Evolutionary conservation across 2,888 invertebrate species (phyloP), one percentile per base, ranked within the genome.

Genomic region (Iselma pallidipennis): DNA sequence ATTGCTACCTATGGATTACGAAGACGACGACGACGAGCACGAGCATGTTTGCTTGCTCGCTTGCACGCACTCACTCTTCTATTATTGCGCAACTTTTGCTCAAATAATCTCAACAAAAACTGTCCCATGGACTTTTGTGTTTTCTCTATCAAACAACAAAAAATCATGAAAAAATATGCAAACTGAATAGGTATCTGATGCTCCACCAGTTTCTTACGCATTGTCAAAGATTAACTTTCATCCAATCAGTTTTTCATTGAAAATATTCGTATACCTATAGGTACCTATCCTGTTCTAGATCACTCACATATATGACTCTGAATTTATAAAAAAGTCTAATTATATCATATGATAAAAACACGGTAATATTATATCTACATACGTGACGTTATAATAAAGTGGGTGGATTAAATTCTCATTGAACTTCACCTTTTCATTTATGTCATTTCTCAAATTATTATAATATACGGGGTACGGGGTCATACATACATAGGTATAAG

Each of bases 1-100:
- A 79, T 82, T 82, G 81, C 80, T 78, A 76, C 80, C 78, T 37
- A 67, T 75, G 74, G 71, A 73, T 73, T 70, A 72, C 74, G 48
- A 57, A 49, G 50, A 42, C 56, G 57, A 16, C 50, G 57, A 49
- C 21, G 42, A 14, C 33, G 55, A 23, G 16, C 59, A 55, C 67
- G 69, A 69, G 71, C 73, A 64, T 72, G 70, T 67, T 71, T 71
- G 65, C 65, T 52, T 61, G 62, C 65, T 66, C 61, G 65, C 66
- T 66, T 69, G 70, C 70, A 69, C 70, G 66, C 68, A 66, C 64
- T 63, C 67, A 61, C 65, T 66, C 63, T 61, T 37, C 37, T 37
- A 37, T 56, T 66, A 68, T 73, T 72, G 73, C 73, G 74, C 74
- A 74, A 74, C 71, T 72, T 69, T 67, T 69, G 66, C 68, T 68